Percentiles rank a stretch among this genome's conserved stretches.
Evolutionary conservation across 1,140 invertebrate genomes (phyloP).

Genomic region (Phymastichus coffea): DNA sequence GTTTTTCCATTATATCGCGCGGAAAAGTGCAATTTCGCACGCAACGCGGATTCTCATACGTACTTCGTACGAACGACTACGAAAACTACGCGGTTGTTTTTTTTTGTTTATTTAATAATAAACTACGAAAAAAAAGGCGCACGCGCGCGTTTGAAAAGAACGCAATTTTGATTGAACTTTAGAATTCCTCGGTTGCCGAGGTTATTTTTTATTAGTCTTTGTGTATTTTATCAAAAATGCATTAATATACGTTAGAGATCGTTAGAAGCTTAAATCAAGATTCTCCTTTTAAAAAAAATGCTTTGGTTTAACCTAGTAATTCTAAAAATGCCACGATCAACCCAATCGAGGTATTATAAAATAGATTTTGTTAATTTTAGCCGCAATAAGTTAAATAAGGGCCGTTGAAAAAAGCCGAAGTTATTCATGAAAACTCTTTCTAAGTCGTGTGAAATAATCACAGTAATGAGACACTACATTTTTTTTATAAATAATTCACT

Average conservation of each 20-base stretch:
- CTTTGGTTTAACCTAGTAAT: conserved; percentile 21
- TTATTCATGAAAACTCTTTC: too few species aligned
- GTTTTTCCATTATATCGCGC: conserved; percentile 20
- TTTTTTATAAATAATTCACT: too few species aligned
- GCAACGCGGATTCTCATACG: conserved; percentile 21
- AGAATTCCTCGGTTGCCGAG: conserved; percentile 24
- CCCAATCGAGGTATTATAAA: too few species aligned
- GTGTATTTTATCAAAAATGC: not conserved
- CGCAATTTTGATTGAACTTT: not conserved
- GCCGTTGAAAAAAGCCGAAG: too few species aligned
- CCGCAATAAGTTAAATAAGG: too few species aligned
- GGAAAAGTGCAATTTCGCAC: conserved; percentile 21
- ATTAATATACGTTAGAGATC: not conserved
- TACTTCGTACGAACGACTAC: conserved; percentile 43
- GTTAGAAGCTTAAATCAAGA: too few species aligned
- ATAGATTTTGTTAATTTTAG: too few species aligned
- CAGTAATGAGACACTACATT: too few species aligned
- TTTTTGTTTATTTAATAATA: conserved; percentile 41
- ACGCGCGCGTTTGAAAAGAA: not conserved
- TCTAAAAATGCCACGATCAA: not conserved
- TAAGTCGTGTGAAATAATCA: too few species aligned
- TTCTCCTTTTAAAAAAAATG: too few species aligned
- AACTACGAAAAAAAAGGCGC: conserved; percentile 26
- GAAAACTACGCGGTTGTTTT: conserved; percentile 39
- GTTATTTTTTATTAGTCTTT: too few species aligned